These are phyloP conservation scores for Mobula hypostoma DNA, from an alignment of 2,113 vertebrate species.

Conservation along the genomic window DNA sequence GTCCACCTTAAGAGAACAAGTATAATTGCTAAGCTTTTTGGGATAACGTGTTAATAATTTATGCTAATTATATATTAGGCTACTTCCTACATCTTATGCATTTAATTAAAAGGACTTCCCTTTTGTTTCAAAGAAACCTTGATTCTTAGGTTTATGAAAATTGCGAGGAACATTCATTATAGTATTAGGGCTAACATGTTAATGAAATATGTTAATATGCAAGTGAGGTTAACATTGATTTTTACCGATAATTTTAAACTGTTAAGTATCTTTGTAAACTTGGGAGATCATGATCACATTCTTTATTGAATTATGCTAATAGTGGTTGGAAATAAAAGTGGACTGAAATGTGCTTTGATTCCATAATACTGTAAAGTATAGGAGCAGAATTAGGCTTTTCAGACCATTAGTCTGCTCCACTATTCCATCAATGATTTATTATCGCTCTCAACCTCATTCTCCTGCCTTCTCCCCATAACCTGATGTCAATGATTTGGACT, in stretches of 20 bases:
- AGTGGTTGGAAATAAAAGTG: not conserved
- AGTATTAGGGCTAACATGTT: not conserved
- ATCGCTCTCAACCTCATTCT: no score
- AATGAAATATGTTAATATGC: conserved; percentile 29
- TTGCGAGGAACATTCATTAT: not conserved
- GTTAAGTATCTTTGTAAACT: not conserved
- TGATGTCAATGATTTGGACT: no score
- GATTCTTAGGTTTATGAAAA: conserved; percentile 14
- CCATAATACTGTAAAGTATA: no score
- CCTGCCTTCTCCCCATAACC: no score
- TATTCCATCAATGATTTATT: no score
- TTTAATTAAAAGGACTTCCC: conserved; percentile 14
- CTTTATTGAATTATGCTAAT: conserved; percentile 3
- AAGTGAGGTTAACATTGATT: not conserved
- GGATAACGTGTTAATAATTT: conserved; percentile 28
- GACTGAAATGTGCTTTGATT: no score
- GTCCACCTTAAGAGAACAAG: not conserved
- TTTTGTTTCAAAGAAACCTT: not conserved
- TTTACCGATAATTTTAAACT: conserved; percentile 1
- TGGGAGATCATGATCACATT: not conserved
- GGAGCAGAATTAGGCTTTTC: no score
- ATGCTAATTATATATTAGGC: conserved; percentile 14
- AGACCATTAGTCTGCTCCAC: no score
- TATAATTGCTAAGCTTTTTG: not conserved
- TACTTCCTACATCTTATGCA: not conserved